A percentile compares a stretch with the other conserved stretches of the same genome.
Evolutionary conservation across 92 coral and sea anemone genomes (phyloP).

Genomic region (Paramuricea clavata): DNA sequence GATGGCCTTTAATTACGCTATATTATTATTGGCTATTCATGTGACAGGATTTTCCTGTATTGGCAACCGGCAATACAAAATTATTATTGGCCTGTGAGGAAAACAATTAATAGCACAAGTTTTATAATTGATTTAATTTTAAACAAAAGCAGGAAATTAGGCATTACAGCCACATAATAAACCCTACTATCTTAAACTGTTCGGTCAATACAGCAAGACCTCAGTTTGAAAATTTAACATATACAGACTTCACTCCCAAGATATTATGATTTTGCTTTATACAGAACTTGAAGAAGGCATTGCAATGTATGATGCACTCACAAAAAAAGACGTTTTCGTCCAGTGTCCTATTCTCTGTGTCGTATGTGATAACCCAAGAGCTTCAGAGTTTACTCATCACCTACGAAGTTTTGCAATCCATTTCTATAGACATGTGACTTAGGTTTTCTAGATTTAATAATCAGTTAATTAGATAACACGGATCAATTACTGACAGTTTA

Average conservation of each 20-base stretch:
- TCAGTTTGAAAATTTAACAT: too few relatives aligned
- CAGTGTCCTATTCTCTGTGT: slow-evolving; percentile 8
- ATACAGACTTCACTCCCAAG: too few relatives aligned
- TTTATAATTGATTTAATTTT: too few relatives aligned
- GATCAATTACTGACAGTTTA: too few relatives aligned
- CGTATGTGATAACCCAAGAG: not conserved
- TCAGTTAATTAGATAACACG: not conserved
- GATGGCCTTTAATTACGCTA: not conserved
- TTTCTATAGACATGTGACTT: not conserved
- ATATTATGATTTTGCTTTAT: not conserved
- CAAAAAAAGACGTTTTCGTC: not conserved
- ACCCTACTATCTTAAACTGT: too few relatives aligned
- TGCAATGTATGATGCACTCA: not conserved
- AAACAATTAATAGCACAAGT: too few relatives aligned
- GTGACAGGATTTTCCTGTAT: too few relatives aligned
- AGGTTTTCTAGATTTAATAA: not conserved
- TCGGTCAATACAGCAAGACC: too few relatives aligned
- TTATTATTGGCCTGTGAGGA: too few relatives aligned
- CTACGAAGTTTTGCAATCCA: not conserved
- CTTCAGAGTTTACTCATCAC: not conserved
- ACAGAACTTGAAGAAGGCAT: slow-evolving; percentile 16
- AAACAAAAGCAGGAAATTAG: too few relatives aligned
- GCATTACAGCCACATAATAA: too few relatives aligned
- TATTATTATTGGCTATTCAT: not conserved
- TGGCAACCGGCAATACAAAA: too few relatives aligned